Conservation (phyloP, 2,113 vertebrate species). For the Callorhinus ursinus region DNA sequence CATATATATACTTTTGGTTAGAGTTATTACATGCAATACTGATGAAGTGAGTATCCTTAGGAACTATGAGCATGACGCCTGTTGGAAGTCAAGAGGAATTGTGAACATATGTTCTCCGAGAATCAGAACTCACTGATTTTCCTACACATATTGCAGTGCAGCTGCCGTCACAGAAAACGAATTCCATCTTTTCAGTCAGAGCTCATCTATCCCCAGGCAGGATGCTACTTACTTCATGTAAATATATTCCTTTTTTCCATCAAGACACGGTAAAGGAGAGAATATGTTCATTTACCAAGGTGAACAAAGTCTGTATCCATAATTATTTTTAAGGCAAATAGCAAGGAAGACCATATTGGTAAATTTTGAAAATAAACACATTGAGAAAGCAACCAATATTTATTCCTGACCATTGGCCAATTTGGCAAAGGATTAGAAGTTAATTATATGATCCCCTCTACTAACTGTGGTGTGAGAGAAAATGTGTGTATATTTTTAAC, state of each 20-base stretch:
- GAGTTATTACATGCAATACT: background rate
- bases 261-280: slow-evolving; percentile 26
- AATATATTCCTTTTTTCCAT: slow-evolving; percentile 40
- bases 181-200: slow-evolving; percentile 54
- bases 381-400: slow-evolving; percentile 15
- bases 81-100: slow-evolving; percentile 7
- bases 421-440: slow-evolving; percentile 42
- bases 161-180: slow-evolving; percentile 48
- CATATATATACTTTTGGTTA: background rate
- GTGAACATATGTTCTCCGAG: slow-evolving; percentile 16
- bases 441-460: slow-evolving; percentile 29
- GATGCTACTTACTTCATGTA: slow-evolving; percentile 44
- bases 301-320: slow-evolving; percentile 4
- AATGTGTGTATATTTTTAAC: background rate
- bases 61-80: background rate
- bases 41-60: background rate
- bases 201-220: slow-evolving; percentile 48
- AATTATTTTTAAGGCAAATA: slow-evolving; percentile 40
- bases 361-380: slow-evolving; percentile 17
- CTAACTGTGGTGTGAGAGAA: background rate
- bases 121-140: slow-evolving; percentile 32
- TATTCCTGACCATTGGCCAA: background rate
- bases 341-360: background rate
- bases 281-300: slow-evolving; percentile 36
- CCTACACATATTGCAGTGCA: slow-evolving; percentile 48